Evolutionary conservation across 2,113 vertebrate genomes (phyloP), one percentile per base, ranked within the genome.

Genomic region (Pelvicachromis taeniatus): DNA sequence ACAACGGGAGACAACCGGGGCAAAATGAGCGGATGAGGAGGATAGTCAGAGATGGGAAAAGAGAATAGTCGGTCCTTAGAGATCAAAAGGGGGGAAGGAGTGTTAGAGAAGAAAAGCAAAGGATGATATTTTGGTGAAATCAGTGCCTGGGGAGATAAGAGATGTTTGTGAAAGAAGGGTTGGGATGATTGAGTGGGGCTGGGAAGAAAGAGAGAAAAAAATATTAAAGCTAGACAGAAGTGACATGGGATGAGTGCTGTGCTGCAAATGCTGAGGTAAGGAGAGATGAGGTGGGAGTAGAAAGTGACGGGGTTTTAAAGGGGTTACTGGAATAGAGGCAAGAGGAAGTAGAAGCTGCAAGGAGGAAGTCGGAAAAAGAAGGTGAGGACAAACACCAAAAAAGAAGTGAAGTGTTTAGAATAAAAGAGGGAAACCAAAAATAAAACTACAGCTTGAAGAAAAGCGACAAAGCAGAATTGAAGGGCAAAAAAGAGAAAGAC

Each of bases 81-180:
- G 80, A 88, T 85, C 1, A 40, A 88, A 59, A 87, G 17, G 78
- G 58, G 26, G 77, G 19, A 33, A 38, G 81, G 63, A 84, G 81
- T 35, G 61, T 40, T 29, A 59, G 75, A 79, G 83, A 59, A 83
- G 78, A 82, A 84, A 88, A 88, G 85, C 61, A 85, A 84, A 86
- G 63, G 61, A 83, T 90, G 87, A 93, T 83, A 87, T 90, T 93
- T 87, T 83, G 87, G 87, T 92, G 78, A 91, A 94, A 93, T 90
- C 65, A 52, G 79, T 50, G 75, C 87, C 89, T 82, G 79, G 65
- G 79, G 84, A 94, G 85, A 93, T 85, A 79, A 86, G 68, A 88
- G 35, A 85, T 87, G 85, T 87, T 89, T 86, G 23, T 53, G 45
- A 75, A 68, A 86, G 52, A 87, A 65, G 45, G 56, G 73, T 54